Percentiles rank a stretch among this genome's conserved stretches.
phyloP scores from a whole-genome alignment of 2,888 invertebrate genomes.

The Chrysotoxum bicinctum region DNA sequence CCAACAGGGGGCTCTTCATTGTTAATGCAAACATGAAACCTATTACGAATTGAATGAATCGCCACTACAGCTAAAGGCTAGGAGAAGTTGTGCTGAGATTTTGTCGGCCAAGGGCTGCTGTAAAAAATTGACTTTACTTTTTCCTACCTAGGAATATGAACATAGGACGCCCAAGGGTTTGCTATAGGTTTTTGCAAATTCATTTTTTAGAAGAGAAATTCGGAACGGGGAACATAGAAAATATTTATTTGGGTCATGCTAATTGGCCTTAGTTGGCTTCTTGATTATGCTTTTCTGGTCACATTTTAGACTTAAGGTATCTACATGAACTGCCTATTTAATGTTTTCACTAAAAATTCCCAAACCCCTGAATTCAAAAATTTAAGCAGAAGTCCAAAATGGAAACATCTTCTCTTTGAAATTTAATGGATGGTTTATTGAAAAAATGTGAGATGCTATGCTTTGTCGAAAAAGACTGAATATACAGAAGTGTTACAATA shows the following conservation, averaged over 20 bases:
- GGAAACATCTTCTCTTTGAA: too few species aligned
- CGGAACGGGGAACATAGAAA: background rate
- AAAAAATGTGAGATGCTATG: too few species aligned
- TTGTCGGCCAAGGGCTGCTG: background rate
- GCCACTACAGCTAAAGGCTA: slow-evolving; percentile 46
- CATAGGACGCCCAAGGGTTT: background rate
- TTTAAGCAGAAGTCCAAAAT: too few species aligned
- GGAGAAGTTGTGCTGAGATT: slow-evolving; percentile 30
- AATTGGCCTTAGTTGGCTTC: background rate
- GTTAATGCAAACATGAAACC: slow-evolving; percentile 64
- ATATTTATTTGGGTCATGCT: slow-evolving; percentile 5
- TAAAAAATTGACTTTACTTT: background rate
- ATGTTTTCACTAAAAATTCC: too few species aligned
- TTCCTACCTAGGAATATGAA: background rate
- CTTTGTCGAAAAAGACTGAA: too few species aligned
- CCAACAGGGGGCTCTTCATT: slow-evolving; percentile 30
- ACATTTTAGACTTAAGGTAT: too few species aligned
- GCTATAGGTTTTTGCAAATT: background rate
- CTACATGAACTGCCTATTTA: too few species aligned
- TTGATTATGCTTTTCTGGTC: too few species aligned
- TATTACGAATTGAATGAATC: slow-evolving; percentile 66
- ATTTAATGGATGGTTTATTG: too few species aligned
- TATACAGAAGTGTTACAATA: too few species aligned
- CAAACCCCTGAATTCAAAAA: too few species aligned
- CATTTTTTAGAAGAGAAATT: background rate